Evolutionary conservation across 2,797 vertebrate species (phyloP).

Genomic region (Phalanger gymnotis): DNA sequence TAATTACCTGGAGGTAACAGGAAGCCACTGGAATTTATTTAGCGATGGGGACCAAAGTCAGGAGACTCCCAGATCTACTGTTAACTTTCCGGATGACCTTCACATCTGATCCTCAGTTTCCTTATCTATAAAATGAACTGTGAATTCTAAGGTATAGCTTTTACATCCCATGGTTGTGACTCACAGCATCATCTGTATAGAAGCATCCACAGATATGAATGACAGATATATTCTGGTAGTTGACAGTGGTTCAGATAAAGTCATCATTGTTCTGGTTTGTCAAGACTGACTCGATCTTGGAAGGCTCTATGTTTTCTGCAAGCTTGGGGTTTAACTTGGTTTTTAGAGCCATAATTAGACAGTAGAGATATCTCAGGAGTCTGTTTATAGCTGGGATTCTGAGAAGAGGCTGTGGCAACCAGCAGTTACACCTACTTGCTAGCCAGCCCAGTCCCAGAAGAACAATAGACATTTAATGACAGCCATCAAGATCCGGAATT

Average conservation of each 20-base stretch:
- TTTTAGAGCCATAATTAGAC: not conserved
- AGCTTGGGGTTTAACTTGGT: not conserved
- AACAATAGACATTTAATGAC: not conserved
- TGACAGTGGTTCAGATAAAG: not conserved
- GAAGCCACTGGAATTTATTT: not conserved
- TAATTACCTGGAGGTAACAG: not conserved
- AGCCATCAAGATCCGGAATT: not conserved
- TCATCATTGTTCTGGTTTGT: not conserved
- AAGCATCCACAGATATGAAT: not conserved
- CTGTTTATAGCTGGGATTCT: not conserved
- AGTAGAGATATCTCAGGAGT: not conserved
- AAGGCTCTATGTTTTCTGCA: not conserved
- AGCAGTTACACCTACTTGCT: not conserved
- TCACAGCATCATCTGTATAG: not conserved
- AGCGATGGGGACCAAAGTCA: not conserved
- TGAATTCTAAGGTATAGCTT: not conserved
- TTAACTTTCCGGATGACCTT: not conserved
- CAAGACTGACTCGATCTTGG: not conserved
- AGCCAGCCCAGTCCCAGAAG: not conserved
- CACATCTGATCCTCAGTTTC: not conserved
- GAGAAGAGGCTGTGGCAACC: not conserved
- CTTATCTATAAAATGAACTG: not conserved
- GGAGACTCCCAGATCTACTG: not conserved
- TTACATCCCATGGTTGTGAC: not conserved
- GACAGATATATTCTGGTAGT: not conserved